Evolutionary conservation across 2,888 invertebrate species (phyloP), one percentile per base, ranked within the genome.

Genomic region (Acronicta leporina): DNA sequence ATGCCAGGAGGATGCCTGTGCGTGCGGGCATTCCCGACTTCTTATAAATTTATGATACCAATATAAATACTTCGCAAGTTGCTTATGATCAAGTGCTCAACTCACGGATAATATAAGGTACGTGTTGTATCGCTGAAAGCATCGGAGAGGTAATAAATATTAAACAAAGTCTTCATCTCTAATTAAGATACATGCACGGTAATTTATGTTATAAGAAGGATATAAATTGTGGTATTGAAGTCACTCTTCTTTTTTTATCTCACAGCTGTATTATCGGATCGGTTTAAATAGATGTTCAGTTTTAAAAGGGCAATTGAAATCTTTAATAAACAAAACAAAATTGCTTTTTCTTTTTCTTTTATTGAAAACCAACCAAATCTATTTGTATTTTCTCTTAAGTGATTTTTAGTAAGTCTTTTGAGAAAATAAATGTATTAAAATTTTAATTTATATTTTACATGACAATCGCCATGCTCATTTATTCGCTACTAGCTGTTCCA

Each of bases 1-100:
- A 88, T 89, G 82, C 84, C 73, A 63, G 68, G 77, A 80, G 80
- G 85, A 79, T 80, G 80, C 69, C 75, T 45, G 82, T 87, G 83
- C 88, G 87, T 87, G 87, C 71, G 74, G 83, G 82, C 80, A 87
- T 87, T 77, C 82, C 67, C 74, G 80, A 85, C 83, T 89, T 88
- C 87, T 91, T 88, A 90, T 83, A 85, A 90, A 91, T 91, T 91
- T 91, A 91, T 90, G 89, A 88, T 86, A 87, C 88, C 85, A 90
- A 90, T 91, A 90, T 90, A 90, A 91, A 91, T 91, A 90, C 90
- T 91, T 90, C 50, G 77, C 73, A 73, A 85, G 87, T 86, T 84
- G 67, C 66, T 75, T 78, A 82, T 83, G 84, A 88, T 87, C 82
- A 84, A 87, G 80, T 83, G 67, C 74, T 79, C 68, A 65, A 78